Percentiles rank a stretch among this genome's conserved stretches.
phyloP scores from a whole-genome alignment of 1,140 invertebrate species.

The Apolygus lucorum region DNA sequence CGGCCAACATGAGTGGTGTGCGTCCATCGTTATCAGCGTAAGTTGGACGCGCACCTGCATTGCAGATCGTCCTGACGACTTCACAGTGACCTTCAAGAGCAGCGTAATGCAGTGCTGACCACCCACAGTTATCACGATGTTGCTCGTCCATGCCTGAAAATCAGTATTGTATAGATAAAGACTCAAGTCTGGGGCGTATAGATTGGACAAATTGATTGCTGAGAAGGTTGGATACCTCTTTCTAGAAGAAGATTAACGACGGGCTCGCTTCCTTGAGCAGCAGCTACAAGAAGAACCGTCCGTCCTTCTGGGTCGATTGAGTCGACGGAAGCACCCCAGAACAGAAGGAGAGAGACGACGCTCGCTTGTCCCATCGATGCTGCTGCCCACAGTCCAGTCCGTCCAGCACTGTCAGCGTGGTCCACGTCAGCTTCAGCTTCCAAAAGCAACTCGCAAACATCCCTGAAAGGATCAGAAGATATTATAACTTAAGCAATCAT shows the following conservation, averaged over 20 bases:
- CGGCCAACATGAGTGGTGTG: conserved; percentile 78
- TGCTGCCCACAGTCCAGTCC: conserved; percentile 72
- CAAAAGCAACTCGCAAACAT: conserved; percentile 73
- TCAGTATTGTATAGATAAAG: too few relatives aligned
- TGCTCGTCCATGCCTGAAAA: conserved; percentile 71
- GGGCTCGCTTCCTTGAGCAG: conserved; percentile 70
- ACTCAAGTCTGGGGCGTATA: too few relatives aligned
- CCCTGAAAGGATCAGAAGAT: too few relatives aligned
- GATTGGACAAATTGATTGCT: too few relatives aligned
- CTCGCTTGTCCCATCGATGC: conserved; percentile 76
- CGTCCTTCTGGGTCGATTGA: conserved; percentile 84
- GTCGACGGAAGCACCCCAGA: conserved; percentile 84
- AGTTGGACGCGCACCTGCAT: conserved; percentile 84
- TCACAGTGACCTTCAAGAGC: conserved; percentile 87
- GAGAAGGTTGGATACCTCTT: too few relatives aligned
- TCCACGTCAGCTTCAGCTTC: conserved; percentile 83
- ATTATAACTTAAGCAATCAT: too few relatives aligned
- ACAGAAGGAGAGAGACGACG: conserved; percentile 69
- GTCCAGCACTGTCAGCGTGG: conserved; percentile 65
- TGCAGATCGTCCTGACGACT: conserved; percentile 75
- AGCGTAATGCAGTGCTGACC: conserved; percentile 87
- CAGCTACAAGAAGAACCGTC: conserved; percentile 77
- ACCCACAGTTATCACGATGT: conserved; percentile 82
- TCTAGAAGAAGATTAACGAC: conserved; percentile 83
- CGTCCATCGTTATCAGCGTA: conserved; percentile 92